phyloP scores from a whole-genome alignment of 2,888 invertebrate genomes.

The Lordiphosa andalusiaca region DNA sequence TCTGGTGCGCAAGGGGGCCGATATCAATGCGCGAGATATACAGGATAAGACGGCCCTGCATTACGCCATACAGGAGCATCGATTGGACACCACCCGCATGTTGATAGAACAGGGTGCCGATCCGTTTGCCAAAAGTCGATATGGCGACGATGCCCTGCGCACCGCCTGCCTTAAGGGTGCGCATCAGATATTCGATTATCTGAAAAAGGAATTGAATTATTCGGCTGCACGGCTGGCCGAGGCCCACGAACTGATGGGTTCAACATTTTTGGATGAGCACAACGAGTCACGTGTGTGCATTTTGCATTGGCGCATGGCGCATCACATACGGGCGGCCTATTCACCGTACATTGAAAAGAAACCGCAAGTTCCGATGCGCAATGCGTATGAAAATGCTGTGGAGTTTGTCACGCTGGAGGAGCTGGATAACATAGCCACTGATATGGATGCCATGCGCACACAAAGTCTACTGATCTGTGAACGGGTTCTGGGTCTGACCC shows the following conservation, averaged over 20 bases:
- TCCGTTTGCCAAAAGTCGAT: conserved; percentile 87
- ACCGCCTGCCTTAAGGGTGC: conserved; percentile 92
- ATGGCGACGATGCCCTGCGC: conserved; percentile 93
- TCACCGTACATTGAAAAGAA: conserved; percentile 75
- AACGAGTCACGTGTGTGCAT: conserved; percentile 87
- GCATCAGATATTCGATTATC: conserved; percentile 86
- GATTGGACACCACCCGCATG: conserved; percentile 90
- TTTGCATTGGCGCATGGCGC: conserved; percentile 90
- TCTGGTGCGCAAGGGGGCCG: conserved; percentile 89
- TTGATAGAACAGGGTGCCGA: conserved; percentile 90
- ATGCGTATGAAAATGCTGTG: conserved; percentile 84
- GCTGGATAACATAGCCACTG: conserved; percentile 86
- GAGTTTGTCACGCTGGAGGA: conserved; percentile 89
- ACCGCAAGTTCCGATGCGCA: conserved; percentile 81
- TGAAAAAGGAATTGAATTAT: conserved; percentile 85
- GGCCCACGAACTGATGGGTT: conserved; percentile 91
- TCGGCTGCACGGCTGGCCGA: conserved; percentile 87
- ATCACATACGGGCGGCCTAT: conserved; percentile 82
- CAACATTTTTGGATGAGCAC: conserved; percentile 93
- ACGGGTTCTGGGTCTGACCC: conserved; percentile 90
- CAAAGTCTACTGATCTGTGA: conserved; percentile 94
- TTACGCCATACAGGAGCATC: conserved; percentile 93
- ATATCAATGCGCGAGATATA: conserved; percentile 92
- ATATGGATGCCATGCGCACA: conserved; percentile 91
- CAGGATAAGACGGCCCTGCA: conserved; percentile 95